Evolutionary conservation across 2,888 invertebrate genomes (phyloP), one percentile per base, ranked within the genome.

Genomic region (Chymomyza procnemis): DNA sequence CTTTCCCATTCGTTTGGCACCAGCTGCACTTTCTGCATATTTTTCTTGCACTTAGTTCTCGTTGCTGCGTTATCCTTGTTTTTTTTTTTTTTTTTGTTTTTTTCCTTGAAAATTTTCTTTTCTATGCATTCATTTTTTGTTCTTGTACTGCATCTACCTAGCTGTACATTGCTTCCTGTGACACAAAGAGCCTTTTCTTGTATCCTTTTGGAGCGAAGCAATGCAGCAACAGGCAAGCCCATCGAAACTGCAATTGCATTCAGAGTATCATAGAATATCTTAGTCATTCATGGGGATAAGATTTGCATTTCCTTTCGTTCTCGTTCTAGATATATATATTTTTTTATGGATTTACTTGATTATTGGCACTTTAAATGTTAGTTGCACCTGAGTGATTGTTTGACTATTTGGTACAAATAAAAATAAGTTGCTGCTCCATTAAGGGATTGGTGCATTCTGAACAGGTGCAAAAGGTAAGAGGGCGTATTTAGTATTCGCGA

Each of bases 251-350:
- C 57, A 67, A 21, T 21, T 18, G 26, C 56, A 56, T 14, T 30
- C 30, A 12, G 54, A 50, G 54, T 21, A 54, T 14, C 6, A 19
- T 0, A 16, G 9, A 50, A 50, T 12, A 9, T 61, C 78, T 76
- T 72, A 59, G 69, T 75, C 81, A 86, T 79, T 85, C 73, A 79
- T 68, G 75, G 85, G 85, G 71, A 85, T 82, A 79, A 78, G 78
- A 75, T 83, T 80, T 82, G 85, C 83, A 85, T 85, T 82, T 26
- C 26, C 26, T 8, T 6, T 26, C 22, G 4, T 26, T 26, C 8
- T 26, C 6, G n/a, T n/a, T 85, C 3, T 26, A n/a, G n/a, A n/a
- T n/a, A n/a, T n/a, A n/a, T n/a, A n/a, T n/a, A n/a, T 52, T 52
- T 52, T 4, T 18, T 18, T 80, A 82, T 82, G 85, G 77, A 85